These are phyloP conservation scores for Popillia japonica DNA, from an alignment of 1,140 invertebrate species.

Conservation along the genomic window DNA sequence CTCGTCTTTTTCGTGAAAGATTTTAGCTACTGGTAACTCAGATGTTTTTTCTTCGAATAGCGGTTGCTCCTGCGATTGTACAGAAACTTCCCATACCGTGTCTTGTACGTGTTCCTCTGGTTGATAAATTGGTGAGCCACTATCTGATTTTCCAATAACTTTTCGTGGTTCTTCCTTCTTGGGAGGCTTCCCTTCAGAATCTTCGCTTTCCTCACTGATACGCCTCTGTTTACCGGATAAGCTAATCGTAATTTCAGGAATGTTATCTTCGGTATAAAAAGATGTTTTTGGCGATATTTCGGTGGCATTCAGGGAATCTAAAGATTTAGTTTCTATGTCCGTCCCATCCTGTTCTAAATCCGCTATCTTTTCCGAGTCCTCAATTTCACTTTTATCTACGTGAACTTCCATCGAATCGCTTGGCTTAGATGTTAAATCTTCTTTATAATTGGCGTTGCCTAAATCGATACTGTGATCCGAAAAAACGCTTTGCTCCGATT, in stretches of 20 bases:
- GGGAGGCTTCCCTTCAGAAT: slow-evolving; percentile 46
- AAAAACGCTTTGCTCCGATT: slow-evolving; percentile 51
- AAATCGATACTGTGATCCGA: slow-evolving; percentile 46
- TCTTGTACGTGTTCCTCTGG: slow-evolving; percentile 68
- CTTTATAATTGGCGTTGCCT: slow-evolving; percentile 46
- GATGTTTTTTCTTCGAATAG: slow-evolving; percentile 53
- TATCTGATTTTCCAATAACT: slow-evolving; percentile 41
- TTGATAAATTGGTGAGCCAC: slow-evolving; percentile 63
- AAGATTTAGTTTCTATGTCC: slow-evolving; percentile 54
- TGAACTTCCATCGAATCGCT: slow-evolving; percentile 63
- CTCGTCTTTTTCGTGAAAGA: slow-evolving; percentile 56
- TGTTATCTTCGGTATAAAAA: slow-evolving; percentile 48
- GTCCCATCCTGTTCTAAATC: slow-evolving; percentile 59
- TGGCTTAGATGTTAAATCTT: slow-evolving; percentile 54
- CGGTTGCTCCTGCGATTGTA: slow-evolving; percentile 62
- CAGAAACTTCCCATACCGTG: slow-evolving; percentile 71
- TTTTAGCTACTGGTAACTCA: slow-evolving; percentile 43
- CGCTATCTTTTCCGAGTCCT: slow-evolving; percentile 62
- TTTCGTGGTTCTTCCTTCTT: slow-evolving; percentile 37
- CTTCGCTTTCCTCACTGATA: slow-evolving; percentile 59
- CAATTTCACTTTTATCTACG: slow-evolving; percentile 64
- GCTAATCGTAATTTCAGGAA: slow-evolving; percentile 58
- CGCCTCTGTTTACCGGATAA: slow-evolving; percentile 57
- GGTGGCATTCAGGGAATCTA: slow-evolving; percentile 46
- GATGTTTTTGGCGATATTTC: slow-evolving; percentile 49